These are phyloP conservation scores for Cyanoliseus patagonus DNA, from an alignment of 2,113 vertebrate genomes.

Conservation along the genomic window DNA sequence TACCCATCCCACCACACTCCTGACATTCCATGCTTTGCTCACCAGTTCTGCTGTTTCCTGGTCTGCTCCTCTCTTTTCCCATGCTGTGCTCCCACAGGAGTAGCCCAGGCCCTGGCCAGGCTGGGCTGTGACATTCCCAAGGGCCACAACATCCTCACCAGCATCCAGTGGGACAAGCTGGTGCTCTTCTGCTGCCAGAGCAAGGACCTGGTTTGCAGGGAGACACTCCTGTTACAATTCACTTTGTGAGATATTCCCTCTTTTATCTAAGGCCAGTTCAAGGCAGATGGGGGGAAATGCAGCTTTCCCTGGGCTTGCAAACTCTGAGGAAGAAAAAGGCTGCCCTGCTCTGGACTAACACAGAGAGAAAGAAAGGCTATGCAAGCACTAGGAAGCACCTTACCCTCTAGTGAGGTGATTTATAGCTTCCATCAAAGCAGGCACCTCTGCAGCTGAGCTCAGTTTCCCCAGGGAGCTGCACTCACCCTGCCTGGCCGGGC, in stretches of 20 bases:
- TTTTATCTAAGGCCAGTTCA: accelerated
- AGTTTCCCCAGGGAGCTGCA: accelerated
- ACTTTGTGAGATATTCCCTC: background rate
- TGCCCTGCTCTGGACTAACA: background rate
- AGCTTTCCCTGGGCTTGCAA: background rate
- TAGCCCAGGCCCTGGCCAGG: accelerated
- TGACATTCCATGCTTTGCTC: accelerated
- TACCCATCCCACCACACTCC: accelerated
- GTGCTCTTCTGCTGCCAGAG: background rate
- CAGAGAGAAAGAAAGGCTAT: background rate
- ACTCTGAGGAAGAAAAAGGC: background rate
- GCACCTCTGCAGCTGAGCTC: background rate
- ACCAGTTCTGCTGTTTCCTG: accelerated
- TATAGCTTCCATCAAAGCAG: background rate
- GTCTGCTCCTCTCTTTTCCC: background rate
- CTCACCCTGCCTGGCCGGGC: background rate
- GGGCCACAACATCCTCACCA: background rate
- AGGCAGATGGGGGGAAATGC: accelerated
- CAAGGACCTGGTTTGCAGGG: accelerated
- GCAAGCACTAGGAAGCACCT: accelerated
- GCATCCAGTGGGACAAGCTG: accelerated
- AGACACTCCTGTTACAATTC: accelerated
- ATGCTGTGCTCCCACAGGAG: accelerated
- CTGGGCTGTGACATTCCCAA: accelerated
- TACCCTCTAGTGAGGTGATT: background rate